These are phyloP conservation scores for Trichopoda pennipes DNA, from an alignment of 2,888 invertebrate species.

Conservation along the genomic window DNA sequence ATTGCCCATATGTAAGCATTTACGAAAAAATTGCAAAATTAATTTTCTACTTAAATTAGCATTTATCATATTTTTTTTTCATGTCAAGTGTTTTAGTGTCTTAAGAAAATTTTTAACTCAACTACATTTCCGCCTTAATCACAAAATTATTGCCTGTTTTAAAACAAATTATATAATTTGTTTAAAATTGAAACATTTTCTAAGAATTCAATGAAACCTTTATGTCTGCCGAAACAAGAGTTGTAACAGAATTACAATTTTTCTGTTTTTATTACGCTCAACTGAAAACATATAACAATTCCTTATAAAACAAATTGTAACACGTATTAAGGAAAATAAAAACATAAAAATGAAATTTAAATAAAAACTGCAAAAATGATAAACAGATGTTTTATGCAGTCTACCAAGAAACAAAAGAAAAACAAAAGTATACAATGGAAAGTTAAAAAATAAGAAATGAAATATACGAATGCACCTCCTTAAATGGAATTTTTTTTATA, in stretches of 20 bases:
- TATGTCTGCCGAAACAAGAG: neutral
- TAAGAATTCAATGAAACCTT: constrained; percentile 13
- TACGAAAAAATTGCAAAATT: no score
- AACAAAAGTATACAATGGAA: neutral
- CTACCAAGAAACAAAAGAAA: constrained; percentile 1
- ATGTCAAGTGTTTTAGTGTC: no score
- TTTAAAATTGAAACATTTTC: constrained; percentile 3
- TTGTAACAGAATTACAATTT: neutral
- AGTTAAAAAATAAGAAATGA: neutral
- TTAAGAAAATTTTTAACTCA: no score
- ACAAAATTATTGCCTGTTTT: no score
- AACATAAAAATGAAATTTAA: constrained; percentile 12
- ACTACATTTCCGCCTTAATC: no score
- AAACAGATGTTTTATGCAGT: constrained; percentile 43
- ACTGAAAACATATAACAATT: constrained; percentile 29
- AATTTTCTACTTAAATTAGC: no score
- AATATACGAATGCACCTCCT: no score
- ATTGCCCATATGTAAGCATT: no score
- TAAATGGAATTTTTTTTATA: no score
- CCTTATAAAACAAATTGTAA: constrained; percentile 21
- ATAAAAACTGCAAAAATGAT: constrained; percentile 34
- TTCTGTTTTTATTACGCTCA: neutral
- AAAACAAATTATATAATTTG: no score
- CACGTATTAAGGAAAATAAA: constrained; percentile 22
- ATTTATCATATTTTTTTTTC: no score